A percentile compares a stretch with the other conserved stretches of the same genome.
Evolutionary conservation across 2,113 vertebrate species (phyloP).

Genomic region (Carassius auratus): DNA sequence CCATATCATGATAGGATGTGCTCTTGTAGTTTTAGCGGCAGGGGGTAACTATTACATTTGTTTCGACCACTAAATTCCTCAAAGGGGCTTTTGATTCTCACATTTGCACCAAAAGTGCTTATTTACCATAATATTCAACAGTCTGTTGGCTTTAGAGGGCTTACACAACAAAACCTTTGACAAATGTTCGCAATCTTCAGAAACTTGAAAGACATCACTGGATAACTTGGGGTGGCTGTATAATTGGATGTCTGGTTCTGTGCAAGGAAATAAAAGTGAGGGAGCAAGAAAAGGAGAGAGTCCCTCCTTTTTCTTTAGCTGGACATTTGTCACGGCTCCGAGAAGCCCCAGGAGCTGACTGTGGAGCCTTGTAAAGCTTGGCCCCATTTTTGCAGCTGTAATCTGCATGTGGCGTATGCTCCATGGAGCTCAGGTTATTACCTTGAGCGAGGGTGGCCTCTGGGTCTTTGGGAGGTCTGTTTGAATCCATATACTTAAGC

Average conservation of each 20-base stretch:
- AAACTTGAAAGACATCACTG: slow-evolving; percentile 25
- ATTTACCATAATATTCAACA: slow-evolving; percentile 55
- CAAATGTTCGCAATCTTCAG: slow-evolving; percentile 33
- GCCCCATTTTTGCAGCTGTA: slow-evolving; percentile 47
- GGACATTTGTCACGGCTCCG: slow-evolving; percentile 49
- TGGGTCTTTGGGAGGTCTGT: slow-evolving; percentile 32
- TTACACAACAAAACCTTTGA: slow-evolving; percentile 16
- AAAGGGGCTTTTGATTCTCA: neutral
- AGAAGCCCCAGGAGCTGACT: slow-evolving; percentile 45
- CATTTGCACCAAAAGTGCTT: slow-evolving; percentile 34
- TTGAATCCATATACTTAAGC: slow-evolving; percentile 21
- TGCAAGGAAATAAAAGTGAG: slow-evolving; percentile 4
- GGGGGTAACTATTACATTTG: slow-evolving; percentile 39
- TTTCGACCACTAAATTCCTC: slow-evolving; percentile 41
- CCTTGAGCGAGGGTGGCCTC: neutral
- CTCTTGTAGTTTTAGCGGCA: slow-evolving; percentile 41
- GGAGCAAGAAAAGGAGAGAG: slow-evolving; percentile 29
- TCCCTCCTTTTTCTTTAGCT: slow-evolving; percentile 28
- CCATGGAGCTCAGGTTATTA: slow-evolving; percentile 43
- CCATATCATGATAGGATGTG: slow-evolving; percentile 57
- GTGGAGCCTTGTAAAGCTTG: slow-evolving; percentile 48
- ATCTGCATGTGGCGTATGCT: slow-evolving; percentile 55
- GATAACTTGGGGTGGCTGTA: slow-evolving; percentile 26
- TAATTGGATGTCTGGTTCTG: slow-evolving; percentile 40
- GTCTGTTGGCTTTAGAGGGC: slow-evolving; percentile 14